Evolutionary conservation across 2,113 vertebrate species (phyloP), one percentile per base, ranked within the genome.

Genomic region (Lepus timidus): DNA sequence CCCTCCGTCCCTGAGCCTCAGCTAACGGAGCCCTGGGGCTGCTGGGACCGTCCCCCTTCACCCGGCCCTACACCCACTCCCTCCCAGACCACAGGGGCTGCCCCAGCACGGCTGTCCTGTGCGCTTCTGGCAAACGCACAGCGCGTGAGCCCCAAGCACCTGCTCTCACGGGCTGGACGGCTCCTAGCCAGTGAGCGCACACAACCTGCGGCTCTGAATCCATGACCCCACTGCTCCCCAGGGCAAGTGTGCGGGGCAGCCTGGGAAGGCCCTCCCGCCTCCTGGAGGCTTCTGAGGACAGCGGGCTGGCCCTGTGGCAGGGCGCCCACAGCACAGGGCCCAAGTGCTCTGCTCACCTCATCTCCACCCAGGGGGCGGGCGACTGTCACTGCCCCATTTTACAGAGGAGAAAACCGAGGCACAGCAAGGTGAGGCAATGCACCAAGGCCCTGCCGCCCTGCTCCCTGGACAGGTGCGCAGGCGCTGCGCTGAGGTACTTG

Each of bases 231-330:
- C 4, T 1, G 6, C 83, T 67, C 79, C 49, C 1, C 27, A 51
- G 14, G 52, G 99, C 80, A 17, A 22, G n/a, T 2, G 11, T 17
- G 3, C 10, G 23, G 29, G 33, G 62, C 84, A 17, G 65, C 80
- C 25, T 1, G 44, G 44, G 44, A 44, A 44, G 44, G 44, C 44
- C 44, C 44, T 44, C 44, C 44, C 7, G 6, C 7, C 44, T 44
- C 44, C 44, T 44, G 44, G 44, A 7, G 44, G 44, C 74, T 39
- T 31, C 83, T 11, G 36, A 29, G 20, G n/a, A 58, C 20, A 52
- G 44, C 22, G 0, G 23, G 10, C 11, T 3, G 6, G 16, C 65
- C n/a, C 3, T 39, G 0, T 44, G 44, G 22, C 33, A 0, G 0
- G 71, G 61, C 4, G 3, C 62, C 29, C 51, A 3, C 58, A 17